Percentiles rank a stretch among this genome's conserved stretches.
Evolutionary conservation across 2,113 vertebrate genomes (phyloP).

Genomic region (Entosphenus tridentatus): DNA sequence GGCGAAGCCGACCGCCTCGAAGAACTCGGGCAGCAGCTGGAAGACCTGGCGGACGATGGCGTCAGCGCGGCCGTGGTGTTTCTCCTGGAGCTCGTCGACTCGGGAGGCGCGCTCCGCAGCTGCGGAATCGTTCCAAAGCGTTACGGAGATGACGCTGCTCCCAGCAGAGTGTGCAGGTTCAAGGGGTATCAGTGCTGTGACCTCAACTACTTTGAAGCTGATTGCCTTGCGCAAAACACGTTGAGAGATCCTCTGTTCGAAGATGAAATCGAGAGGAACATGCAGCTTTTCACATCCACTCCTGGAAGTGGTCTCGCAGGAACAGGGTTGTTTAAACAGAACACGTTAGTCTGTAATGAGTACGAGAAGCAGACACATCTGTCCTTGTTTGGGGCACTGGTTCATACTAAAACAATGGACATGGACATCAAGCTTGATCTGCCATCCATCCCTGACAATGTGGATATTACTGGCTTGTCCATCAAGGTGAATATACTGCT

Average conservation of each 20-base stretch:
- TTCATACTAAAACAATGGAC: constrained; percentile 55
- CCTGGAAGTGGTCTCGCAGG: constrained; percentile 52
- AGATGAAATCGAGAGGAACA: constrained; percentile 26
- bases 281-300: constrained; percentile 46
- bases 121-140: not conserved
- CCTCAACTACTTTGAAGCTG: constrained; percentile 43
- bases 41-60: constrained; percentile 23
- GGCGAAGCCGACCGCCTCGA: constrained; percentile 61
- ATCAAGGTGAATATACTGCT: constrained; percentile 34
- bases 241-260: constrained; percentile 37
- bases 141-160: too few species aligned
- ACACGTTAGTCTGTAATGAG: constrained; percentile 26
- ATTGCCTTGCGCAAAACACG: constrained; percentile 34
- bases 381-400: constrained; percentile 67
- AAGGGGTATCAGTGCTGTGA: constrained; percentile 50
- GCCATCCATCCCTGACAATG: constrained; percentile 56
- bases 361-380: constrained; percentile 62
- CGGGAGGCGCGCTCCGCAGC: constrained; percentile 28
- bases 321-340: constrained; percentile 24
- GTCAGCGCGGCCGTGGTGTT: constrained; percentile 44
- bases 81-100: constrained; percentile 56
- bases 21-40: constrained; percentile 35
- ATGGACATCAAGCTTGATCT: constrained; percentile 67
- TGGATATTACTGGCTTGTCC: constrained; percentile 55
- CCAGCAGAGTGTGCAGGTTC: constrained; percentile 26